These are phyloP conservation scores for Zosterops borbonicus DNA, from an alignment of 2,113 vertebrate species.

Conservation along the genomic window DNA sequence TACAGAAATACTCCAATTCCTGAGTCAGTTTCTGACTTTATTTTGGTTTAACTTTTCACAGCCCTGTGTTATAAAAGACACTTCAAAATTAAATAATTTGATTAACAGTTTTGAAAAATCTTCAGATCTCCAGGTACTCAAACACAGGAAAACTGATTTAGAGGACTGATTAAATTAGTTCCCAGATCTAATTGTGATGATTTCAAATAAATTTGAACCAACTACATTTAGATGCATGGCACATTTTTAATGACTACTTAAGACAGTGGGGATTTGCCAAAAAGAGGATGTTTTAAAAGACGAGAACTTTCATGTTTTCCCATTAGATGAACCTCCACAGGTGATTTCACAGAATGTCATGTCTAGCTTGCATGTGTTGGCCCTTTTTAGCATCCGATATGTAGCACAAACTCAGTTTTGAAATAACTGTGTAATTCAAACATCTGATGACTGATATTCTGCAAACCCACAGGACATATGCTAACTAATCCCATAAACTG, in stretches of 20 bases:
- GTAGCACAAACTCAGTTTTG: neutral
- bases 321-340: neutral
- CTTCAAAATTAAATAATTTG: neutral
- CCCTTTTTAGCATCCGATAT: neutral
- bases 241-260: neutral
- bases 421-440: neutral
- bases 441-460: neutral
- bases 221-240: neutral
- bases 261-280: neutral
- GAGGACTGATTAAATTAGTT: neutral
- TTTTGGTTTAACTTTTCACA: neutral
- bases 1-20: neutral
- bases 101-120: neutral
- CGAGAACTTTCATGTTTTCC: neutral
- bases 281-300: neutral
- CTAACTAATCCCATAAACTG: neutral
- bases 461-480: rapidly evolving
- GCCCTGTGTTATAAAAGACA: neutral
- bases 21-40: neutral
- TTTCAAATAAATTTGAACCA: neutral
- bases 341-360: neutral
- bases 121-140: neutral
- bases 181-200: neutral
- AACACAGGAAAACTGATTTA: neutral
- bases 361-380: neutral